Base-by-base conservation (phyloP, 2,888 invertebrate genomes). In the Pristionchus arcanus region DNA sequence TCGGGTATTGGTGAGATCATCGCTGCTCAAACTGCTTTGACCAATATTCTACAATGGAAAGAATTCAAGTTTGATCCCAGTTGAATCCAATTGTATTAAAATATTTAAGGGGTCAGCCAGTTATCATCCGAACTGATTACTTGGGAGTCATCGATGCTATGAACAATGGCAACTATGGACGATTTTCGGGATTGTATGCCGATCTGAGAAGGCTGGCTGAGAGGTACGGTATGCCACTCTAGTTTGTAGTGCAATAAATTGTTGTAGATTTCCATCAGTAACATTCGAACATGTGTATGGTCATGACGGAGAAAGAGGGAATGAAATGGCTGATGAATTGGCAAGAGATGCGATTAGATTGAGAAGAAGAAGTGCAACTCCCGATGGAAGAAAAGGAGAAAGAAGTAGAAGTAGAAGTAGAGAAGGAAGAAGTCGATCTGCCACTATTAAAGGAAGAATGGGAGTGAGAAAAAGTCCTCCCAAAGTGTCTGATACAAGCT, bases 201-300 rank as follows among this genome's bases (percentile, higher is more conserved):
- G 71, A 89, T 34, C 71, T 83, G 53, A 31, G 89, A 71, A 42
- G 71, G 42, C 16, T 49, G 5, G 89, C 84, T 0, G 89, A 89
- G 66, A 68, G n/a, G 89, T 89, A 49, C 16, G 15, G 37, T 83
- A 15, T 31, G 1, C 37, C 21, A 63, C 16, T 37, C 16, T 25
- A 66, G 53, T 66, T 16, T 16, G 28, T 49, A 77, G 71, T 71
- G 86, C 66, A 13, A 89, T 90, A 59, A 88, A 90, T 31, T 49
- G 66, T 28, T 90, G 91, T 28, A 81, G 81, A 81, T 81, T 81
- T n/a, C 81, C 81, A 9, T 81, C 81, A n/a, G 91, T 91, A 21
- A 84, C 66, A 21, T 91, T 91, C 89, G 89, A 91, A 63, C 91
- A 91, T 68, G 91, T 91, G 71, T 89, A 90, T 86, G 90, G 63